phyloP scores from a whole-genome alignment of 2,797 vertebrate genomes.

The Notamacropus eugenii region DNA sequence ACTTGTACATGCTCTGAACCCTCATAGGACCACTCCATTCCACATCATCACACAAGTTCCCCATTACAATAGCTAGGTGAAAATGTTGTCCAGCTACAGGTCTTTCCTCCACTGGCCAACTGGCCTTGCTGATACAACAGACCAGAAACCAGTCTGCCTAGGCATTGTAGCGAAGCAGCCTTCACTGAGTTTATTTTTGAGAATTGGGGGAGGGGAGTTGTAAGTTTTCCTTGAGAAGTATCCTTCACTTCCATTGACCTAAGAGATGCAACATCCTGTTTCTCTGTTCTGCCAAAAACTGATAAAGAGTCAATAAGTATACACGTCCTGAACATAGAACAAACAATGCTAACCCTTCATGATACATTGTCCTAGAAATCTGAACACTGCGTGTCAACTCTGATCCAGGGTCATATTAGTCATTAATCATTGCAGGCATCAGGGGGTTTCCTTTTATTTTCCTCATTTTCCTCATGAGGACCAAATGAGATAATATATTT shows the following conservation, averaged over 20 bases:
- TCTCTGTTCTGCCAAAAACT: constrained; percentile 3
- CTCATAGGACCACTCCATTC: neutral
- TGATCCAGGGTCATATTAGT: neutral
- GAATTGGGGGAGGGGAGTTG: neutral
- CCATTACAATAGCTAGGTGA: neutral
- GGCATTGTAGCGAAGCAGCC: constrained; percentile 13
- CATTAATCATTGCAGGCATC: neutral
- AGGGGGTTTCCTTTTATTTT: neutral
- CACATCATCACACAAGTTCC: neutral
- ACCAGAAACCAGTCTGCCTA: neutral
- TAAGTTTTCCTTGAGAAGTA: constrained; percentile 40
- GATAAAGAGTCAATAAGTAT: constrained; percentile 31
- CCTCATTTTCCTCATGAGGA: neutral
- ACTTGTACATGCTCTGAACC: neutral
- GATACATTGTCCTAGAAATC: constrained; percentile 6
- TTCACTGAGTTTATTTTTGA: constrained; percentile 18
- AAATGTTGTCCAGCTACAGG: neutral
- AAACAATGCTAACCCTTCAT: neutral
- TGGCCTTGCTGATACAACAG: too few species aligned
- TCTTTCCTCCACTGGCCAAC: neutral
- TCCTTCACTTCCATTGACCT: neutral
- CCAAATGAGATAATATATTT: neutral
- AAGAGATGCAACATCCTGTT: constrained; percentile 13
- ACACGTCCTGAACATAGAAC: neutral
- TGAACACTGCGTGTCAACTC: neutral